These are phyloP conservation scores for Cotesia chilonis DNA, from an alignment of 1,140 invertebrate species.

Conservation along the genomic window DNA sequence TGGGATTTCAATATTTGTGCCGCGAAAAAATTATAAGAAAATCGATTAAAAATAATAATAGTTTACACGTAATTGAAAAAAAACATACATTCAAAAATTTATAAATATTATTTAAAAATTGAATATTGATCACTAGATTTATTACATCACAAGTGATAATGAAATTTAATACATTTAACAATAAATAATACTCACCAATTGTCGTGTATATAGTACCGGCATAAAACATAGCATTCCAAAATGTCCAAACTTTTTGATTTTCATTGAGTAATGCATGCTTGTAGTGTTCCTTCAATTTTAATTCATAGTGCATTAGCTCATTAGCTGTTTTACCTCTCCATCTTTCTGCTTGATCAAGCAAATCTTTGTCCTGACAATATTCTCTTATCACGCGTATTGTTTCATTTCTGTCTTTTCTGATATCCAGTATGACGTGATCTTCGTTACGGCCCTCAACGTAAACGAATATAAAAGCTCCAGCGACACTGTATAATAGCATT, in stretches of 20 bases:
- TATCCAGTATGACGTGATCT: slow-evolving; percentile 64
- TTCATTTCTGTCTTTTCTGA: slow-evolving; percentile 63
- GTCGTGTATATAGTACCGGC: slow-evolving; percentile 93
- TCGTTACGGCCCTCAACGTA: slow-evolving; percentile 76
- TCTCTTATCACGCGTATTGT: slow-evolving; percentile 52
- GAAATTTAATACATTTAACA: too few relatives aligned
- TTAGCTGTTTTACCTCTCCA: slow-evolving; percentile 64
- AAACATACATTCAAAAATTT: too few relatives aligned
- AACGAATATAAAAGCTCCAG: slow-evolving; percentile 80
- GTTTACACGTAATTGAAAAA: too few relatives aligned
- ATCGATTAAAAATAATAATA: too few relatives aligned
- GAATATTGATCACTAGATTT: too few relatives aligned
- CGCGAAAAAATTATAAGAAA: not conserved
- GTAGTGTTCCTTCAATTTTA: slow-evolving; percentile 67
- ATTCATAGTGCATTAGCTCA: slow-evolving; percentile 67
- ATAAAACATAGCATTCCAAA: slow-evolving; percentile 91
- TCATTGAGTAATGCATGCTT: slow-evolving; percentile 63
- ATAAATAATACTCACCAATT: slow-evolving; percentile 77
- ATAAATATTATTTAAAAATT: too few relatives aligned
- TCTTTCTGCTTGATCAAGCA: slow-evolving; percentile 55
- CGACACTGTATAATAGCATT: slow-evolving; percentile 78
- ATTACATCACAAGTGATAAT: too few relatives aligned
- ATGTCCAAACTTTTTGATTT: slow-evolving; percentile 77
- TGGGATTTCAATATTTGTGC: slow-evolving; percentile 22
- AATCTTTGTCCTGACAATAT: slow-evolving; percentile 53